phyloP scores from a whole-genome alignment of 2,113 vertebrate genomes.

The Sturnira hondurensis region DNA sequence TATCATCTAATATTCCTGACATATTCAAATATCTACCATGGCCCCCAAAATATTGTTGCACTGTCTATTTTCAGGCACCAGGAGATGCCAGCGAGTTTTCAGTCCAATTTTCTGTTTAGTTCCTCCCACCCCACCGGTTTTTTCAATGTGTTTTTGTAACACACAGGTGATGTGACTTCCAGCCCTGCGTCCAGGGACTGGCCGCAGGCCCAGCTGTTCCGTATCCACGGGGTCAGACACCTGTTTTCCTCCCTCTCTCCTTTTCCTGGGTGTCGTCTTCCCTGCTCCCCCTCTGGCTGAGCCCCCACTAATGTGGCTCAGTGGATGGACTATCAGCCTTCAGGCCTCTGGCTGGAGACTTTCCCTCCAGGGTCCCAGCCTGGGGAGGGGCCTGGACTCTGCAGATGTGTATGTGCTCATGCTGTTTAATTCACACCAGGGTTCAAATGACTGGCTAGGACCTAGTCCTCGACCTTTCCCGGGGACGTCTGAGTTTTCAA shows the following conservation, averaged over 20 bases:
- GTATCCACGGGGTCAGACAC: too few species aligned
- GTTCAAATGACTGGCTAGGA: neutral
- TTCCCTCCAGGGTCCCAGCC: neutral
- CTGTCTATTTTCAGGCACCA: neutral
- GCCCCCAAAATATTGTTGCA: neutral
- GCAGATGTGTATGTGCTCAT: neutral
- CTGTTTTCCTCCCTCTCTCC: rapidly evolving
- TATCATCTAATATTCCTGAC: neutral
- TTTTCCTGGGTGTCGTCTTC: too few species aligned
- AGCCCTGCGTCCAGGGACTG: neutral
- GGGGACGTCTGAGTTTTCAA: neutral
- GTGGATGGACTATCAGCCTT: too few species aligned
- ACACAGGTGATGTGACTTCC: neutral
- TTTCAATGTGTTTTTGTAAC: neutral
- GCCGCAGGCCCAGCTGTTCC: too few species aligned
- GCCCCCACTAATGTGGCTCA: too few species aligned
- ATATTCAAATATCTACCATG: neutral
- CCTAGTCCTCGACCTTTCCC: neutral
- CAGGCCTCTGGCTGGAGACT: neutral
- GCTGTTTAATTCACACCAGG: neutral
- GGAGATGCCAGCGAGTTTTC: neutral
- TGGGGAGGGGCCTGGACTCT: too few species aligned
- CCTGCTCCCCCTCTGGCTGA: neutral
- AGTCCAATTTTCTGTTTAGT: neutral
- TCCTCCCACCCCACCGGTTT: neutral